Conservation (phyloP, 37 sponge, comb jelly and placozoan genomes). For the Diacarnus erythraeanus region DNA sequence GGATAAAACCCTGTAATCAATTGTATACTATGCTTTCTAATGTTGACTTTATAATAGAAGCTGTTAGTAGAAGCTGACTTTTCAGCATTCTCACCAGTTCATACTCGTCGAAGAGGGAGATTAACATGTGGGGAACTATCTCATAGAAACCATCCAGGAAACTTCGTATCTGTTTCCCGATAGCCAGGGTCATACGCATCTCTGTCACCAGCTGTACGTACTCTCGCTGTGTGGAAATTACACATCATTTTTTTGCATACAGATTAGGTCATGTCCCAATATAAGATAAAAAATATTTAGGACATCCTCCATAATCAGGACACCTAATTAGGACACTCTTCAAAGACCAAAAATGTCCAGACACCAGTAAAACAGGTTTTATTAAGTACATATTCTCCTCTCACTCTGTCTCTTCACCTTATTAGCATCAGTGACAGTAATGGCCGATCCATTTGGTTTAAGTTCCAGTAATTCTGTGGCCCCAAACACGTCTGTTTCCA, state of each 20-base stretch:
- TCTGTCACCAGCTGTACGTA: conserved; percentile 97
- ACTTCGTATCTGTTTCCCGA: conserved; percentile 81
- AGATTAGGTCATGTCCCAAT: no score
- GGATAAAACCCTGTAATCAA: not conserved
- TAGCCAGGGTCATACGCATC: conserved; percentile 89
- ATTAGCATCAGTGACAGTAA: conserved; percentile 83
- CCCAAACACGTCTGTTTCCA: conserved; percentile 93
- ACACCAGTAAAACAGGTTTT: not conserved
- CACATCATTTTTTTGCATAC: no score
- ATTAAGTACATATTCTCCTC: not conserved
- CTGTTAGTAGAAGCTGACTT: not conserved
- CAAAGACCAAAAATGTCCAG: not conserved
- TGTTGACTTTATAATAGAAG: not conserved
- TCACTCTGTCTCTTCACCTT: conserved; percentile 71
- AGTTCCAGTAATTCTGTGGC: conserved; percentile 72
- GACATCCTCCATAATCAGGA: not conserved
- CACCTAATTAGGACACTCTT: not conserved
- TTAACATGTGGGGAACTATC: conserved; percentile 82
- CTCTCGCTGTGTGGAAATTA: conserved; percentile 63
- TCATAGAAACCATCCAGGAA: conserved; percentile 94
- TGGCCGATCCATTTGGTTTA: conserved; percentile 66
- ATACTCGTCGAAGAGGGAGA: conserved; percentile 94
- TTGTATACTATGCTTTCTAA: not conserved
- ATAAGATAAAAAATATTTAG: no score
- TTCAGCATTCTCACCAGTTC: conserved; percentile 73